Base-by-base conservation (phyloP, 2,113 vertebrate species). In the Thomomys bottae region DNA sequence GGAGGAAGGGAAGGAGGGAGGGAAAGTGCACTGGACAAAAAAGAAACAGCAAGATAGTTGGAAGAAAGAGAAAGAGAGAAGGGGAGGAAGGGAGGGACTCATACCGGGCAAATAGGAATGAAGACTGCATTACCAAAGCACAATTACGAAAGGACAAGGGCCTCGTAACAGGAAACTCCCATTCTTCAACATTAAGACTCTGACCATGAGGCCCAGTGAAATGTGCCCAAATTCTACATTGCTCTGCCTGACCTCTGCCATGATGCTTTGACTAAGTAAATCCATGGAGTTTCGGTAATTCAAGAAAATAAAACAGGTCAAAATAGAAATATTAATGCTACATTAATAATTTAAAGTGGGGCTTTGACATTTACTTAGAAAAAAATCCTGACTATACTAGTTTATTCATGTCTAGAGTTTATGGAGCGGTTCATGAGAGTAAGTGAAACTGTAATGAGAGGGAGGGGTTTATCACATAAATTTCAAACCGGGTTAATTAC, bases 401-500 rank as follows among this genome's bases (percentile, higher is more conserved):
- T 32, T 34, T 63, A 81, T 67, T 83, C 17, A 42, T 61, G 32
- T 70, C 38, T 85, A 28, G 18, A 93, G 18, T 84, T 85, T 88
- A 67, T 76, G n/a, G 10, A 87, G 34, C 6, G 80, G 21, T 89
- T 87, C 54, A 80, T 72, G 64, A 77, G 61, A 95, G 8, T 70
- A 84, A 93, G n/a, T 17, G 59, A 80, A 84, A 32, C 32, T 40
- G 18, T n/a, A 87, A 75, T 71, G n/a, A 70, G 24, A 82, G n/a
- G 17, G 5, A 42, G 11, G n/a, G 61, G 26, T 88, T 79, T 79
- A 54, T 49, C 34, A 42, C 42, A 70, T 38, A 87, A 66, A 88
- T 57, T 83, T 84, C 70, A 54, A 95, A 61, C 1, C 26, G 88
- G 82, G 90, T 91, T 63, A 84, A 90, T 87, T 28, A 83, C 45